Conservation (phyloP, 2,797 vertebrate genomes). For the Sebastes matsubarae region DNA sequence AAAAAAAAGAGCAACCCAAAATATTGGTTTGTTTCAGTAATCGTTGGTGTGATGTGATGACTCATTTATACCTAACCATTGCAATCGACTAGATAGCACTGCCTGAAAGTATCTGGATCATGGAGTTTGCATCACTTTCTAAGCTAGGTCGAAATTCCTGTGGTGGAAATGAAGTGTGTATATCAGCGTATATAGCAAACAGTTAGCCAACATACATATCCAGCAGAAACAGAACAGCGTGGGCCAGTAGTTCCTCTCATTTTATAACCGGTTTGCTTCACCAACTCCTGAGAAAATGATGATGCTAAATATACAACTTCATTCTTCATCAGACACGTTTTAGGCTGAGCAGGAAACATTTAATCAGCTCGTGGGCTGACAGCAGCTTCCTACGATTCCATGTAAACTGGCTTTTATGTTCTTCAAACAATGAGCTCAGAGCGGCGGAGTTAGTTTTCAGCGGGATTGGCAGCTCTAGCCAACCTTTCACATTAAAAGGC, state of each 20-base stretch:
- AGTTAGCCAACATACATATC: neutral
- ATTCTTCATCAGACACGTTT: neutral
- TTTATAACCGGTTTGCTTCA: too few species aligned
- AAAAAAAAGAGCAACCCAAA: neutral
- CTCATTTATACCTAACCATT: too few species aligned
- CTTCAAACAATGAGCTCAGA: neutral
- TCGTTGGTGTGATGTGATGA: too few species aligned
- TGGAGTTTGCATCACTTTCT: neutral
- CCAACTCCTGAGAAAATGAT: neutral
- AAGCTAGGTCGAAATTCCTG: neutral
- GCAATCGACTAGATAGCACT: neutral
- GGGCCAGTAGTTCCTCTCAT: neutral
- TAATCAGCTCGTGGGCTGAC: neutral
- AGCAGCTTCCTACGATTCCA: neutral
- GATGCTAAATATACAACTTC: neutral
- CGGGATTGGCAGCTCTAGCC: neutral
- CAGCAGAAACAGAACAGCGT: neutral
- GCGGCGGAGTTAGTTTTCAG: neutral
- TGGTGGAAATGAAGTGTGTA: neutral
- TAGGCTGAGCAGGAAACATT: neutral
- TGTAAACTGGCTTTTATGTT: neutral
- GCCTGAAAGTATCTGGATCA: neutral
- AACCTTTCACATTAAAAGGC: neutral
- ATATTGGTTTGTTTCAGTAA: neutral
- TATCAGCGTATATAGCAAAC: too few species aligned